phyloP scores from a whole-genome alignment of 2,113 vertebrate genomes.

The Brachyhypopomus gauderio region DNA sequence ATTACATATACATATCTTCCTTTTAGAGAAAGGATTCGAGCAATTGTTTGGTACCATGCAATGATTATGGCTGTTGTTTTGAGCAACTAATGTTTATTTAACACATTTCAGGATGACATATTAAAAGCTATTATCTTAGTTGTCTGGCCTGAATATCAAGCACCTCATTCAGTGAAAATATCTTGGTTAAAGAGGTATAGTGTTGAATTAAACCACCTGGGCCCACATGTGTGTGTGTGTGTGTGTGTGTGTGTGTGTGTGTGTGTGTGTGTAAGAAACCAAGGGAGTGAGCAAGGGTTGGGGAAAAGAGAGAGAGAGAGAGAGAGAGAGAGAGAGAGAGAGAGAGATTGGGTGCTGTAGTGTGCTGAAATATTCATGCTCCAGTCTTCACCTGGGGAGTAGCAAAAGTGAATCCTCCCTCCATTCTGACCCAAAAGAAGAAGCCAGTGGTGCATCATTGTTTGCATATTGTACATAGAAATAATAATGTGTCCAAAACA shows the following conservation, averaged over 20 bases:
- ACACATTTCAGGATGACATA: neutral
- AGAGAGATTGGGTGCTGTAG: conserved; percentile 22
- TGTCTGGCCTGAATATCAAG: neutral
- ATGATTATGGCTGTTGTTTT: neutral
- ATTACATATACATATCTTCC: conserved; percentile 19
- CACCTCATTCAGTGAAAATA: neutral
- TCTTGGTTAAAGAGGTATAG: neutral
- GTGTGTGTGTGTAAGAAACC: neutral
- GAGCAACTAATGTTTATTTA: neutral
- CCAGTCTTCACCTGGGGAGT: conserved; percentile 34
- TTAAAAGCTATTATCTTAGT: neutral
- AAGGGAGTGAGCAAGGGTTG: no score
- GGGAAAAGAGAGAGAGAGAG: neutral
- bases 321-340: neutral
- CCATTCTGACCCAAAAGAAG: conserved; percentile 41
- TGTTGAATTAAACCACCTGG: neutral
- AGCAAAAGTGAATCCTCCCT: conserved; percentile 10
- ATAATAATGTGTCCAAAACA: conserved; percentile 33
- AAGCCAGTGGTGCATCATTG: conserved; percentile 1
- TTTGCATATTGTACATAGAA: conserved; percentile 40
- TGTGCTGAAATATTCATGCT: conserved; percentile 47
- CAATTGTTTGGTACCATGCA: neutral
- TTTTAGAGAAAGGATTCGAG: conserved; percentile 6
- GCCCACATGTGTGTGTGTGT: neutral
- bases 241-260: neutral